Evolutionary conservation across 2,888 invertebrate species (phyloP), one percentile per base, ranked within the genome.

Genomic region (Acanthosepion pharaonis): DNA sequence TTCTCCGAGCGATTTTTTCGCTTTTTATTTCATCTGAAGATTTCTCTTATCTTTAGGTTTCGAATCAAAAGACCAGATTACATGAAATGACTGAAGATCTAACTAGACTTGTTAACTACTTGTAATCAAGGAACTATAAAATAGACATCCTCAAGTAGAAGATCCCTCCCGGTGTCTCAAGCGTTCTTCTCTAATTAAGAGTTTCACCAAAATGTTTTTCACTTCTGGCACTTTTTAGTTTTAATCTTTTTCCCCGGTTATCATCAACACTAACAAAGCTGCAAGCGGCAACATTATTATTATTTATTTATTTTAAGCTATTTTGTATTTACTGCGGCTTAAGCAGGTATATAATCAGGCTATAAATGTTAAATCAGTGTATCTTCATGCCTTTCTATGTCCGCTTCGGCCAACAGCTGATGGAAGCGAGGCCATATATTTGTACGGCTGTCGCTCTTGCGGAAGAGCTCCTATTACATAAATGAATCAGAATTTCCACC

Each of bases 401-500:
- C 78, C 78, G 78, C 5, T n/a, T 78, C 78, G n/a, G 9, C 78
- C n/a, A 78, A 1, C 5, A n/a, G 42, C 42, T 42, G 42, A 33
- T 33, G n/a, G n/a, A 78, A n/a, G 20, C 78, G 0, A 78, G 15
- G n/a, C 33, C n/a, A 9, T 78, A 2, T 33, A 33, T 33, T n/a
- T n/a, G 5, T 18, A 78, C 78, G 20, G 78, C n/a, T 78, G 33
- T 78, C n/a, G 33, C 18, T 78, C 78, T 78, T 78, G 78, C 78
- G 78, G 78, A 78, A 78, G 18, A 78, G n/a, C n/a, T 3, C 5
- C 78, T 78, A 78, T 33, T 78, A 78, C 18, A 78, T 78, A 78
- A 78, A 78, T 78, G 33, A 78, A 78, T 78, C 78, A 78, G n/a
- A 78, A 78, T 78, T 78, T 78, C 78, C 78, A 78, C n/a, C 78